A percentile compares a stretch with the other conserved stretches of the same genome.
phyloP scores from a whole-genome alignment of 1,140 invertebrate genomes.

The Pentalonia nigronervosa region DNA sequence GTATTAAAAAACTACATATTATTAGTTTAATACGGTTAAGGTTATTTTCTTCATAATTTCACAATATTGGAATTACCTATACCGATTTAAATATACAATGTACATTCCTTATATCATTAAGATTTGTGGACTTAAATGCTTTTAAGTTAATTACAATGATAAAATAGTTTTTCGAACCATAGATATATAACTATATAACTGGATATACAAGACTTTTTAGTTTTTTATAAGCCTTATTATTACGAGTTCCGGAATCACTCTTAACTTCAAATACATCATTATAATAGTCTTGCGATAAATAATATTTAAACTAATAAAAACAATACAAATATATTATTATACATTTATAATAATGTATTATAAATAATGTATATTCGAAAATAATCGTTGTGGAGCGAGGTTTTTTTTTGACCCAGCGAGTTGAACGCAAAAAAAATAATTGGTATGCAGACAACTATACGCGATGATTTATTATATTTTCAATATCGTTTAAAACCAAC shows the following conservation, averaged over 20 bases:
- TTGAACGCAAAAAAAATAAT: not conserved
- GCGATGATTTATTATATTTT: not conserved
- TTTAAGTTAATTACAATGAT: not conserved
- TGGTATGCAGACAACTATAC: not conserved
- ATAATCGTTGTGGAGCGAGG: not conserved
- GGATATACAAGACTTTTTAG: not conserved
- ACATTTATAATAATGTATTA: not conserved
- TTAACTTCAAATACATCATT: not conserved
- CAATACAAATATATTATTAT: not conserved
- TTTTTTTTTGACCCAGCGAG: not conserved
- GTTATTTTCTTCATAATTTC: too few relatives aligned
- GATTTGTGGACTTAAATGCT: not conserved
- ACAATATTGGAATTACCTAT: not conserved
- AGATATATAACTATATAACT: not conserved
- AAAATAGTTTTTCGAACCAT: not conserved
- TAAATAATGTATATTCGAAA: not conserved
- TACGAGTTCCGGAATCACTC: not conserved
- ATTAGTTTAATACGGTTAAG: too few relatives aligned
- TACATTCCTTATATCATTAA: not conserved
- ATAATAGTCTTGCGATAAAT: not conserved
- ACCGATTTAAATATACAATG: not conserved
- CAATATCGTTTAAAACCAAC: constrained; percentile 5
- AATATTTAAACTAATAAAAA: not conserved
- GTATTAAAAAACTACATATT: not conserved
- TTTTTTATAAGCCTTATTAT: not conserved